Conservation (phyloP, 2,888 invertebrate species). For the Entomobrya proxima region DNA sequence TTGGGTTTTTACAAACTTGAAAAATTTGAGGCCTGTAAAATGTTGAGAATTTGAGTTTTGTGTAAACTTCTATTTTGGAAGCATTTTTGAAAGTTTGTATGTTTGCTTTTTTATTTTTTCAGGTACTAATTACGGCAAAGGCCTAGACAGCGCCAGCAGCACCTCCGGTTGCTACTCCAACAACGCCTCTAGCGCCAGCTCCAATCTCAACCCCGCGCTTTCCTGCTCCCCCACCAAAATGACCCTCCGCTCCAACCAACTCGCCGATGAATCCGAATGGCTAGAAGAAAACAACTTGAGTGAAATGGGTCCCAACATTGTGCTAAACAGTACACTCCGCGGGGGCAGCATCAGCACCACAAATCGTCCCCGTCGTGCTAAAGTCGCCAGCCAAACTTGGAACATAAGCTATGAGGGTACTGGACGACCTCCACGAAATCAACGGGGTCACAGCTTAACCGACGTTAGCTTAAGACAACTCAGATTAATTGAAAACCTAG, state of each 20-base stretch:
- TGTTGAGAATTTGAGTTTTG: neutral
- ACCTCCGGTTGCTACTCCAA: neutral
- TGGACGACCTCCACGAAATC: slow-evolving; percentile 73
- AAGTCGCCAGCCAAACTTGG: slow-evolving; percentile 72
- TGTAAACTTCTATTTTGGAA: neutral
- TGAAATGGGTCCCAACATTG: neutral
- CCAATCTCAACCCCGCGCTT: slow-evolving; percentile 15
- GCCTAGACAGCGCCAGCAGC: slow-evolving; percentile 36
- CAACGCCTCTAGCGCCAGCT: neutral
- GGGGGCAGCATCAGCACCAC: too few species aligned
- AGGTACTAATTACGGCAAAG: slow-evolving; percentile 70
- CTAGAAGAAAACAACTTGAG: slow-evolving; percentile 55
- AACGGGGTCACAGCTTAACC: slow-evolving; percentile 73
- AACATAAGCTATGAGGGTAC: slow-evolving; percentile 70
- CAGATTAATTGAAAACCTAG: slow-evolving; percentile 75
- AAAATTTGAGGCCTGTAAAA: neutral
- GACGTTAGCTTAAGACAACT: slow-evolving; percentile 75
- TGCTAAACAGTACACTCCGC: slow-evolving; percentile 1
- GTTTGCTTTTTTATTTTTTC: slow-evolving; percentile 11
- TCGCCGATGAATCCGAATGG: slow-evolving; percentile 28
- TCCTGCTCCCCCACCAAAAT: slow-evolving; percentile 65
- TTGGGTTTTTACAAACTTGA: too few species aligned
- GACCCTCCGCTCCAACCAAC: slow-evolving; percentile 72
- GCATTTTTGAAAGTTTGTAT: neutral
- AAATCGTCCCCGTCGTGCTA: slow-evolving; percentile 66